Evolutionary conservation across 2,888 invertebrate genomes (phyloP).

Genomic region (Dynastes grantii): DNA sequence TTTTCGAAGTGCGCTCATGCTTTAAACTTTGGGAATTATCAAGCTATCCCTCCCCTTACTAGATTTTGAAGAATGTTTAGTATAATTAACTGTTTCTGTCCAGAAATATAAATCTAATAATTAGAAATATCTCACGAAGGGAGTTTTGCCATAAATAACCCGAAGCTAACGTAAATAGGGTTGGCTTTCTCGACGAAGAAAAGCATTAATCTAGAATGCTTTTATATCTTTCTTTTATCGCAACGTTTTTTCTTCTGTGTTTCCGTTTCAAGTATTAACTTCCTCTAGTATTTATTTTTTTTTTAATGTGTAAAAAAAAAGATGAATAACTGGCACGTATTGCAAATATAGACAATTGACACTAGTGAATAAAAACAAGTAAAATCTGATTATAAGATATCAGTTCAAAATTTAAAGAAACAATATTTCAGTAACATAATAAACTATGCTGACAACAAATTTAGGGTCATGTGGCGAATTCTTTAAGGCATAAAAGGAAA

Average conservation of each 20-base stretch:
- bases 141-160: background rate
- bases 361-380: too few relatives aligned
- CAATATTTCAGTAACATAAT: too few relatives aligned
- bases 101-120: background rate
- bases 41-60: background rate
- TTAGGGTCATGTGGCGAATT: too few relatives aligned
- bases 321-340: too few relatives aligned
- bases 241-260: background rate
- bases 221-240: constrained; percentile 1
- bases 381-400: too few relatives aligned
- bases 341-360: too few relatives aligned
- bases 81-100: background rate
- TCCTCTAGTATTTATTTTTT: background rate
- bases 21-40: constrained; percentile 8
- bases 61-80: background rate
- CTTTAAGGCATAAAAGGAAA: too few relatives aligned
- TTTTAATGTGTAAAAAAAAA: too few relatives aligned
- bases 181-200: background rate
- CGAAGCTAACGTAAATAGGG: background rate
- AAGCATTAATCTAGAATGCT: constrained; percentile 15
- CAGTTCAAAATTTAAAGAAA: too few relatives aligned
- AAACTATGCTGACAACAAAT: too few relatives aligned
- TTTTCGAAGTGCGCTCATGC: constrained; percentile 3
- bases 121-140: background rate
- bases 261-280: background rate